These are phyloP conservation scores for Drosophila koepferae DNA, from an alignment of 2,888 invertebrate genomes.

Conservation along the genomic window DNA sequence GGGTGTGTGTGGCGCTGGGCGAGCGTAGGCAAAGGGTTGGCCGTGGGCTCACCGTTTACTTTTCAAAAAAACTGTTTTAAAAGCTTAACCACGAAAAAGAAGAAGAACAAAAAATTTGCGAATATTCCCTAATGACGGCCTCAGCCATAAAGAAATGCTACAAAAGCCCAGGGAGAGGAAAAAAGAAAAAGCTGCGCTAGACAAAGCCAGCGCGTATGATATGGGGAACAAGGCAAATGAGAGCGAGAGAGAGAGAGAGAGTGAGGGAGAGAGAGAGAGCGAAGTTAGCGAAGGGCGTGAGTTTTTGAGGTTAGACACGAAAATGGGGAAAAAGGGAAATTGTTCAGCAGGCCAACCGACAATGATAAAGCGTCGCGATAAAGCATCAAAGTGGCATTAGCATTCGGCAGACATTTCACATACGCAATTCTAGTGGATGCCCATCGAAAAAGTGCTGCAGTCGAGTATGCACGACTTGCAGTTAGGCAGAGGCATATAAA, in stretches of 20 bases:
- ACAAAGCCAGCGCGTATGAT: neutral
- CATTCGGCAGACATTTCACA: constrained; percentile 37
- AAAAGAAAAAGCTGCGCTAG: constrained; percentile 15
- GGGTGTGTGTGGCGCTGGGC: no score
- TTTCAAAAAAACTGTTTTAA: constrained; percentile 78
- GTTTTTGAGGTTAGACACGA: constrained; percentile 16
- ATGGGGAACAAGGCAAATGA: neutral
- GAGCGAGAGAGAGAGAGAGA: neutral
- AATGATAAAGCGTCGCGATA: constrained; percentile 58
- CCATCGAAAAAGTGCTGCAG: neutral
- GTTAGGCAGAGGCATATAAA: neutral
- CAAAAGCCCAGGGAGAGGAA: constrained; percentile 23
- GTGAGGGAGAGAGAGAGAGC: neutral
- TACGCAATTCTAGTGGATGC: constrained; percentile 9
- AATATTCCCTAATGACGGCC: constrained; percentile 79
- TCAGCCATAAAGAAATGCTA: constrained; percentile 40
- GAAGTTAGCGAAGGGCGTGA: constrained; percentile 5
- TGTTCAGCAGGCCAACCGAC: constrained; percentile 23
- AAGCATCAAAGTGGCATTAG: constrained; percentile 46
- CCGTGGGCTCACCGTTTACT: constrained; percentile 54
- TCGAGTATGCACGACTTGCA: neutral
- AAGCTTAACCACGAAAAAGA: constrained; percentile 72
- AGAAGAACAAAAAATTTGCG: constrained; percentile 59
- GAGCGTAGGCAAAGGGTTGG: constrained; percentile 3
- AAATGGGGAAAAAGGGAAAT: constrained; percentile 22